Evolutionary conservation across 2,888 invertebrate species (phyloP).

Genomic region (Labia minor): DNA sequence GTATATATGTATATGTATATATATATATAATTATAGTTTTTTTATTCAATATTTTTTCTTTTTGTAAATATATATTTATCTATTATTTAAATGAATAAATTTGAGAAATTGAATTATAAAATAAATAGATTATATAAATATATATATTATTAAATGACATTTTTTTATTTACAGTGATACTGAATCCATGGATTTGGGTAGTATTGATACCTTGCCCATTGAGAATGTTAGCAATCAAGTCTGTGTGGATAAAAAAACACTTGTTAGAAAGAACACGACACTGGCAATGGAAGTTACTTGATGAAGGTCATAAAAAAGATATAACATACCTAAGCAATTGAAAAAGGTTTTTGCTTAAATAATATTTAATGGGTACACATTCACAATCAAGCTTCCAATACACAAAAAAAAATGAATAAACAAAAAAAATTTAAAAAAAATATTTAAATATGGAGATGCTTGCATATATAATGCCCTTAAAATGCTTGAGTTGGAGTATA

Average conservation of each 20-base stretch:
- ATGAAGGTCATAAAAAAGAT: slow-evolving; percentile 33
- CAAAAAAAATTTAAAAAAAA: too few relatives aligned
- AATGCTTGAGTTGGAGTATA: not conserved
- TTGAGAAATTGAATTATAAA: not conserved
- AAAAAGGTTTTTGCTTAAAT: too few relatives aligned
- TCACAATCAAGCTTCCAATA: not conserved
- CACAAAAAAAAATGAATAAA: too few relatives aligned
- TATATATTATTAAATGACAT: not conserved
- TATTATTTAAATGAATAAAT: not conserved
- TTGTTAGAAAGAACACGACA: slow-evolving; percentile 44
- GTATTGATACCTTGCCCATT: slow-evolving; percentile 19
- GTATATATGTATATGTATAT: too few relatives aligned
- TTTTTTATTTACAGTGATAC: slow-evolving; percentile 61
- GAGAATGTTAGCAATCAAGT: slow-evolving; percentile 26
- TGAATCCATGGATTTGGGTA: slow-evolving; percentile 53
- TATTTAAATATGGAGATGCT: too few relatives aligned
- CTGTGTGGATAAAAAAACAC: slow-evolving; percentile 32
- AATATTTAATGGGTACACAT: too few relatives aligned
- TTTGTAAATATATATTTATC: too few relatives aligned
- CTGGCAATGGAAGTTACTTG: slow-evolving; percentile 52
- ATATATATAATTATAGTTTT: too few relatives aligned
- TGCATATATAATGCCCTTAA: too few relatives aligned
- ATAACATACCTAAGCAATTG: too few relatives aligned
- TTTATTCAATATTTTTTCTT: too few relatives aligned
- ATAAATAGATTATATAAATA: not conserved